Evolutionary conservation across 2,797 vertebrate species (phyloP).

Genomic region (Artibeus jamaicensis): DNA sequence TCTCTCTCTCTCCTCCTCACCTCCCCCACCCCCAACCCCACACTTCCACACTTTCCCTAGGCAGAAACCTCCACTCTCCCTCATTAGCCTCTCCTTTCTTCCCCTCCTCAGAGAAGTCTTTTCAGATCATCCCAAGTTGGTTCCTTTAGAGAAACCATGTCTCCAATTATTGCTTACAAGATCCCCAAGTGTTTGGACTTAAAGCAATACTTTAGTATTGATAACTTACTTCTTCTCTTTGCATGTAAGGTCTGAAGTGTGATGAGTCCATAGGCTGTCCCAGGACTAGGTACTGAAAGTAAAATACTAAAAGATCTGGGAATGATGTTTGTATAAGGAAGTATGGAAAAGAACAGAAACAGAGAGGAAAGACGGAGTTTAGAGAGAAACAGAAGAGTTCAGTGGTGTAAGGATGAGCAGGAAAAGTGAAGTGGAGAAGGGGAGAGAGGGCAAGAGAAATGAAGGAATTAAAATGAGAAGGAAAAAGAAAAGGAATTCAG

Average conservation of each 20-base stretch:
- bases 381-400: neutral
- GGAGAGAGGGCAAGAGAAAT: rapidly evolving
- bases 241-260: neutral
- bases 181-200: neutral
- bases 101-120: neutral
- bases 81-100: neutral
- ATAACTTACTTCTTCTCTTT: neutral
- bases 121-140: neutral
- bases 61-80: neutral
- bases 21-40: neutral
- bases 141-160: neutral
- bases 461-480: neutral
- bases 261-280: neutral
- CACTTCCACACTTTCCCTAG: neutral
- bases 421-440: neutral
- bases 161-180: neutral
- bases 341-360: too few relatives aligned
- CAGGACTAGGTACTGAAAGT: neutral
- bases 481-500: neutral
- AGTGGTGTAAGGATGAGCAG: neutral
- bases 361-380: neutral
- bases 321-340: neutral
- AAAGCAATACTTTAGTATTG: neutral
- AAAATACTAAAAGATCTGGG: neutral
- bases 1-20: too few relatives aligned